Evolutionary conservation across 2,797 vertebrate species (phyloP).

Genomic region (Cyclopterus lumpus): DNA sequence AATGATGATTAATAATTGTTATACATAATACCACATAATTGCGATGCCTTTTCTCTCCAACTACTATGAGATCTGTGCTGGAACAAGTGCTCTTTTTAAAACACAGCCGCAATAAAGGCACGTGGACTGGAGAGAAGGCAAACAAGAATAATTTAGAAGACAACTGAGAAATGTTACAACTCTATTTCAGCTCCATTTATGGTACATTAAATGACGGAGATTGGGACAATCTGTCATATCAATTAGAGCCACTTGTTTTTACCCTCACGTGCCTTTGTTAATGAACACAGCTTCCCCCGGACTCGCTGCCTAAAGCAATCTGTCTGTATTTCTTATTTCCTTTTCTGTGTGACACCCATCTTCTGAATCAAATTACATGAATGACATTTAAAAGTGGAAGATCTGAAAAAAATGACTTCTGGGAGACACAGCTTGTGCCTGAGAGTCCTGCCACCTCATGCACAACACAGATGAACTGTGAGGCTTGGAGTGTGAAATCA

Average conservation of each 20-base stretch:
- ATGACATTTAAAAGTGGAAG: conserved; percentile 68
- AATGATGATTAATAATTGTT: conserved; percentile 55
- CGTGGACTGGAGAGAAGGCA: conserved; percentile 21
- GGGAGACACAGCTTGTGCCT: conserved; percentile 75
- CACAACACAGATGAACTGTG: conserved; percentile 74
- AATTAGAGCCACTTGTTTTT: conserved; percentile 30
- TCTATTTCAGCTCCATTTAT: conserved; percentile 25
- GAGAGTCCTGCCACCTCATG: conserved; percentile 75
- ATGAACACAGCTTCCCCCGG: conserved; percentile 50
- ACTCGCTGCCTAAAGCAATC: conserved; percentile 51
- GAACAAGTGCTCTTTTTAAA: conserved; percentile 42
- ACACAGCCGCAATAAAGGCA: conserved; percentile 27
- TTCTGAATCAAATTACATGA: conserved; percentile 62
- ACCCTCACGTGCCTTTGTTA: conserved; percentile 48
- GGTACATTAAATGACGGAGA: conserved; percentile 1
- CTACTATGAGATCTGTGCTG: conserved; percentile 22
- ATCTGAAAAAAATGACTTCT: conserved; percentile 53
- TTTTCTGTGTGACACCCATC: conserved; percentile 23
- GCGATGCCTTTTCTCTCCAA: conserved; percentile 23
- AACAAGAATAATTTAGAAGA: conserved; percentile 13
- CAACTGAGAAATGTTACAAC: conserved; percentile 7
- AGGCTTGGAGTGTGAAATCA: conserved; percentile 71
- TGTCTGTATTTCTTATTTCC: conserved; percentile 31
- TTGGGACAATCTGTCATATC: not conserved
- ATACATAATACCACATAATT: conserved; percentile 63